Conservation (phyloP, 2,888 invertebrate genomes). For the Yponomeuta plumbellus region DNA sequence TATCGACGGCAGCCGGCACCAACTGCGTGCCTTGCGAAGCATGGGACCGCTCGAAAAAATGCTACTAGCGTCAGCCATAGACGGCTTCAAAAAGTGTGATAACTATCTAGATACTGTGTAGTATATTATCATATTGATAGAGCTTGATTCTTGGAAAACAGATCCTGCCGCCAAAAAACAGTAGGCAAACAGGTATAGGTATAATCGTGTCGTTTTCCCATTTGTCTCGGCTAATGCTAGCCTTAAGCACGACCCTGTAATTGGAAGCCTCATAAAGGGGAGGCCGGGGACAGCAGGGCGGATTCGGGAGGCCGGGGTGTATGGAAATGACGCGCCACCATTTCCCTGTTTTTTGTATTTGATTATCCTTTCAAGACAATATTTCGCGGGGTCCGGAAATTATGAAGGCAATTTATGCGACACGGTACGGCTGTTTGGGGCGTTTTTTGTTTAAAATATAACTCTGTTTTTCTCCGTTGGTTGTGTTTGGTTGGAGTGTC, state of each 20-base stretch:
- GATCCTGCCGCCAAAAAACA: too few species aligned
- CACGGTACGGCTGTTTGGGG: slow-evolving; percentile 50
- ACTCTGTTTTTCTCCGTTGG: slow-evolving; percentile 42
- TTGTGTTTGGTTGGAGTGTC: slow-evolving; percentile 42
- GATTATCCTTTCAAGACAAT: slow-evolving; percentile 78
- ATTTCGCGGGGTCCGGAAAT: slow-evolving; percentile 74
- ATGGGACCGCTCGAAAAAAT: too few species aligned
- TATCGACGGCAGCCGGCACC: too few species aligned
- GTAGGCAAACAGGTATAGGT: background rate
- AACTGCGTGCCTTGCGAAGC: too few species aligned
- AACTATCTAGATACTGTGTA: too few species aligned
- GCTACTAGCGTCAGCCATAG: too few species aligned
- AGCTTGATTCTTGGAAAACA: too few species aligned
- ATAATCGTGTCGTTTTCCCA: background rate
- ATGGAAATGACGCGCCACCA: slow-evolving; percentile 76
- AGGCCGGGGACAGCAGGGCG: slow-evolving; percentile 58
- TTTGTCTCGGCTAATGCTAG: slow-evolving; percentile 46
- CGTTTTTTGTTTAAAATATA: slow-evolving; percentile 69
- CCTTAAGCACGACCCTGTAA: slow-evolving; percentile 72
- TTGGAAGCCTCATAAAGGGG: slow-evolving; percentile 72
- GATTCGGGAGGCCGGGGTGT: slow-evolving; percentile 49
- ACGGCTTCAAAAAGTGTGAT: too few species aligned
- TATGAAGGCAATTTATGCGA: slow-evolving; percentile 76
- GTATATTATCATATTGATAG: too few species aligned
- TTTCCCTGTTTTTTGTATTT: slow-evolving; percentile 75